phyloP scores from a whole-genome alignment of 2,113 vertebrate species.

The Thamnaconus septentrionalis region DNA sequence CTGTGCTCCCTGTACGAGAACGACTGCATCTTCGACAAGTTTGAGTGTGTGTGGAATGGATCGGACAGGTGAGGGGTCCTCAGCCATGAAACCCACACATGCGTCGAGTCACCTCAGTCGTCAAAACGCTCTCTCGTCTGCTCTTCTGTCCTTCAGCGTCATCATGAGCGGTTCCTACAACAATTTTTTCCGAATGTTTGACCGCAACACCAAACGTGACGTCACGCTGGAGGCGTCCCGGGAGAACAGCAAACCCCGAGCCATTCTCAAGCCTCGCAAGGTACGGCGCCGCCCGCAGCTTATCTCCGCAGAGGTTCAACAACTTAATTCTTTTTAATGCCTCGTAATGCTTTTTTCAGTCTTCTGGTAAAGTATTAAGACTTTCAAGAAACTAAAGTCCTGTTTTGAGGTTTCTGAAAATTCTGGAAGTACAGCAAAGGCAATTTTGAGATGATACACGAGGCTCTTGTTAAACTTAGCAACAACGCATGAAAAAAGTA shows the following conservation, averaged over 20 bases:
- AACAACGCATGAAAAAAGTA: too few relatives aligned
- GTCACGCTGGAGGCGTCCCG: slow-evolving; percentile 94
- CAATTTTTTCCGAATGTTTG: slow-evolving; percentile 98
- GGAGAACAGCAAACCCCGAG: slow-evolving; percentile 96
- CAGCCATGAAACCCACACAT: not conserved
- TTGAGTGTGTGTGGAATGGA: slow-evolving; percentile 97
- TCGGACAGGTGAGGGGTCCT: slow-evolving; percentile 86
- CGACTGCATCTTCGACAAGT: slow-evolving; percentile 98
- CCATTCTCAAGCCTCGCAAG: slow-evolving; percentile 93
- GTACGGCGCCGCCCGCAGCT: slow-evolving; percentile 23
- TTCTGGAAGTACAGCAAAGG: too few relatives aligned
- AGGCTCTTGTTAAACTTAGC: too few relatives aligned
- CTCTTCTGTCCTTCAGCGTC: slow-evolving; percentile 74
- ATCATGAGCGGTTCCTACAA: slow-evolving; percentile 98
- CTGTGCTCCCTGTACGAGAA: slow-evolving; percentile 95
- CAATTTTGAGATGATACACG: too few relatives aligned
- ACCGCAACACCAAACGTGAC: slow-evolving; percentile 93
- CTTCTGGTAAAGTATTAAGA: too few relatives aligned
- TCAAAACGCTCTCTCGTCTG: not conserved
- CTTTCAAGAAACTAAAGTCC: too few relatives aligned
- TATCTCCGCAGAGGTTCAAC: too few relatives aligned
- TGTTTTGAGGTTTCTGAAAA: too few relatives aligned
- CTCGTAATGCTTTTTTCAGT: not conserved
- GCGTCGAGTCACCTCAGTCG: not conserved
- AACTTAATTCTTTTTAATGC: not conserved